phyloP scores from a whole-genome alignment of 2,113 vertebrate species.

The Peromyscus maniculatus region DNA sequence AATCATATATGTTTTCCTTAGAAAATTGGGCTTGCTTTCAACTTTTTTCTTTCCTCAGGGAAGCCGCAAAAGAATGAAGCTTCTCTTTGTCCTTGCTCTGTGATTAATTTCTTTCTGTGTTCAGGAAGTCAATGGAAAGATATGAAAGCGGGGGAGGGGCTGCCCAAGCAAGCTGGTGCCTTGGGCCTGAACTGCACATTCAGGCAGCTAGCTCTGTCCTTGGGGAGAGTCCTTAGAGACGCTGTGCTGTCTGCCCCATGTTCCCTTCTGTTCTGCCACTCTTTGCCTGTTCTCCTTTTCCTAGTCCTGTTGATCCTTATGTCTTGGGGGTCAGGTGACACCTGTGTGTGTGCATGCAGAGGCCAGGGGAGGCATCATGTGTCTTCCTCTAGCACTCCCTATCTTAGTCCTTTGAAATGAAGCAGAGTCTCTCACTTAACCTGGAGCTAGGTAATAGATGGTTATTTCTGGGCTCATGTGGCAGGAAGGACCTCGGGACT shows the following conservation, averaged over 20 bases:
- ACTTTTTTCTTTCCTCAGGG: neutral
- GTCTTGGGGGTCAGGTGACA: no score
- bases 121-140: neutral
- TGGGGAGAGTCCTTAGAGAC: neutral
- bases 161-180: neutral
- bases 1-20: neutral
- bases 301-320: neutral
- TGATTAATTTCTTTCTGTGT: neutral
- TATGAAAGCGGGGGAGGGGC: neutral
- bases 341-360: no score
- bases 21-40: neutral
- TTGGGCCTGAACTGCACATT: neutral
- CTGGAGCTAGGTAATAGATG: no score
- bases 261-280: neutral
- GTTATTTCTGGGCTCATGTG: neutral
- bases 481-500: neutral
- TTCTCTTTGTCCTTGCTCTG: neutral
- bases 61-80: neutral
- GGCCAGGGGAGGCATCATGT: no score
- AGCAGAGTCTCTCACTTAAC: no score
- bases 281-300: neutral
- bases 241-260: neutral
- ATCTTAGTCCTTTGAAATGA: no score
- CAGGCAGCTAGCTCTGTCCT: neutral
- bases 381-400: no score